Evolutionary conservation across 2,888 invertebrate species (phyloP), one percentile per base, ranked within the genome.

Genomic region (Thecophora atra): DNA sequence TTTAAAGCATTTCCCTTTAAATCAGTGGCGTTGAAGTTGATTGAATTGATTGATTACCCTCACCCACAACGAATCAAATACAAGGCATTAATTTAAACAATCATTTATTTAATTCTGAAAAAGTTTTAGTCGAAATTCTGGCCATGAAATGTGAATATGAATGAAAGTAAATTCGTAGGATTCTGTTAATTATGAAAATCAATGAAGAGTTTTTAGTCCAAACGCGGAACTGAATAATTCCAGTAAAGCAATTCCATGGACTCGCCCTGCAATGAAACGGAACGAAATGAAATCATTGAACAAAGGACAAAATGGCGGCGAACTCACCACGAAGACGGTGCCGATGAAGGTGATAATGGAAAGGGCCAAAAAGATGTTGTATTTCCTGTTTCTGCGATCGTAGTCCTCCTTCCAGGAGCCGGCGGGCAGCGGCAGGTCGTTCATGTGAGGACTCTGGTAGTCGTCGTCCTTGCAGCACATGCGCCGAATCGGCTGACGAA

Each of bases 371-470:
- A 54, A 8, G 21, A n/a, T 19, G 24, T 54, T 54, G 21, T 54
- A 54, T 54, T n/a, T 54, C 8, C n/a, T n/a, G n/a, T 54, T 54
- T 8, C 24, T 54, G 21, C 54, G 54, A 21, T 54, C 24, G 54
- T 54, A 54, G 24, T 54, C n/a, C n/a, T 54, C 54, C 19, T 21
- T 54, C 54, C 54, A 54, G 54, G 54, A n/a, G 13, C 54, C 54
- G 5, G 11, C 24, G 11, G 54, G 54, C 8, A 54, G 5, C 7
- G 54, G 54, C n/a, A 54, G 24, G 24, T 54, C 54, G 24, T 54
- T 54, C 54, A 54, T 54, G 51, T 11, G 37, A 8, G 7, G 11
- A 8, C 37, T 37, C 11, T 0, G 37, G 54, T 51, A 11, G 11
- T 19, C 51, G 54, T 54, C 24, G 11, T 54, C 54, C 21, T 21